Conservation (phyloP, 2,888 invertebrate genomes). For the Platycheirus albimanus region DNA sequence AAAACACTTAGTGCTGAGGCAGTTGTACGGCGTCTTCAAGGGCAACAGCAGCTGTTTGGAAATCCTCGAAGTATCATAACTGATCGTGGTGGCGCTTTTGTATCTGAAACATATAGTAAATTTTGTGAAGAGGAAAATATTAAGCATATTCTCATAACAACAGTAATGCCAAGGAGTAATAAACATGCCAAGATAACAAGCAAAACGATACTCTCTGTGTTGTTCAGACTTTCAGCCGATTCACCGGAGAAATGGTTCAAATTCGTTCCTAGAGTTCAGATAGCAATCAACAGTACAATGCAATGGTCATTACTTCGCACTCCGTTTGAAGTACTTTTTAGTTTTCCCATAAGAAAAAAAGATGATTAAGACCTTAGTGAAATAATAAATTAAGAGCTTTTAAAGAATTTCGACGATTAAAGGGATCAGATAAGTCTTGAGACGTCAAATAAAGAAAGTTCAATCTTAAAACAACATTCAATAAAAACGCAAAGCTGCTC, state of each 20-base stretch:
- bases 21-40: constrained; percentile 74
- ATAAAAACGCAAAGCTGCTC: neutral
- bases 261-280: too few species aligned
- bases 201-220: neutral
- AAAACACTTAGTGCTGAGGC: constrained; percentile 5
- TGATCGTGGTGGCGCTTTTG: constrained; percentile 79
- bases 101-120: constrained; percentile 74
- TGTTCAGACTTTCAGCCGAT: neutral
- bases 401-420: neutral
- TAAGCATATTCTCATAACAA: constrained; percentile 7
- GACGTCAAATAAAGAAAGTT: neutral
- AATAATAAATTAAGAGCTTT: neutral
- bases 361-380: neutral
- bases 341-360: neutral
- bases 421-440: neutral
- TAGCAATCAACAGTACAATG: neutral
- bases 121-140: constrained; percentile 49
- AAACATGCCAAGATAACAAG: constrained; percentile 4
- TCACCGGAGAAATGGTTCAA: too few species aligned
- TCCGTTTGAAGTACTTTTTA: neutral
- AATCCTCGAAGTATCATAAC: constrained; percentile 78
- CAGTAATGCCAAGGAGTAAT: constrained; percentile 28
- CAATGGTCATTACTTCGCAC: neutral
- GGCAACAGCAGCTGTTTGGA: constrained; percentile 78
- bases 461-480: neutral